These are phyloP conservation scores for Seriola aureovittata DNA, from an alignment of 2,113 vertebrate species.

Conservation along the genomic window DNA sequence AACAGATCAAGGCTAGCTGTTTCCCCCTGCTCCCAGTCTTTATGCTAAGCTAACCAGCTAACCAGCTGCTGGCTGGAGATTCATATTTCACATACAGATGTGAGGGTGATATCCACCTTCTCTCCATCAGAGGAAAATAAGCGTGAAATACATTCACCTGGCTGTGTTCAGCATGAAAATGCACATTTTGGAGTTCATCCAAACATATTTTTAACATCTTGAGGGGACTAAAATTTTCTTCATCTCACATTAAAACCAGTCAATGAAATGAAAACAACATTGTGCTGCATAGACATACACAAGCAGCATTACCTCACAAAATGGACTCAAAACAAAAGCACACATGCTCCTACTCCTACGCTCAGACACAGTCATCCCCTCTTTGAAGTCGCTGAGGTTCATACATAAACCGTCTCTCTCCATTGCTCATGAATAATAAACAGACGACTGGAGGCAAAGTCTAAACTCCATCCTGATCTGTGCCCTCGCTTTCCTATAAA, in stretches of 20 bases:
- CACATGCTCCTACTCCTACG: too few species aligned
- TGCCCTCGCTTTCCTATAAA: slow-evolving; percentile 33
- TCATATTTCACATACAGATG: too few species aligned
- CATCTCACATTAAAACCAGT: too few species aligned
- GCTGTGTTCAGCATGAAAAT: background rate
- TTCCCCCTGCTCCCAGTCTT: background rate
- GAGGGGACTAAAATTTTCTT: background rate
- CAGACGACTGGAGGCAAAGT: slow-evolving; percentile 71
- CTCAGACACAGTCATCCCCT: slow-evolving; percentile 13
- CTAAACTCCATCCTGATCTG: slow-evolving; percentile 55
- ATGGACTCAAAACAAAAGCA: background rate
- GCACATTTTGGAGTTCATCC: background rate
- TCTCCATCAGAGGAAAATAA: too few species aligned
- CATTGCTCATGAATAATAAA: slow-evolving; percentile 74
- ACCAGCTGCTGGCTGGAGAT: background rate
- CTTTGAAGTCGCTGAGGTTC: slow-evolving; percentile 40
- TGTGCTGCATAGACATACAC: background rate
- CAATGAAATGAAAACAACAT: background rate
- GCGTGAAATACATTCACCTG: too few species aligned
- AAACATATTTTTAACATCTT: background rate
- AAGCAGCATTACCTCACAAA: background rate
- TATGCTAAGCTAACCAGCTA: background rate
- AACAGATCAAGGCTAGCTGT: background rate
- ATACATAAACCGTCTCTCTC: slow-evolving; percentile 17
- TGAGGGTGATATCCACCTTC: too few species aligned